Base-by-base conservation (phyloP, 2,113 vertebrate species). In the Syngnathus floridae region DNA sequence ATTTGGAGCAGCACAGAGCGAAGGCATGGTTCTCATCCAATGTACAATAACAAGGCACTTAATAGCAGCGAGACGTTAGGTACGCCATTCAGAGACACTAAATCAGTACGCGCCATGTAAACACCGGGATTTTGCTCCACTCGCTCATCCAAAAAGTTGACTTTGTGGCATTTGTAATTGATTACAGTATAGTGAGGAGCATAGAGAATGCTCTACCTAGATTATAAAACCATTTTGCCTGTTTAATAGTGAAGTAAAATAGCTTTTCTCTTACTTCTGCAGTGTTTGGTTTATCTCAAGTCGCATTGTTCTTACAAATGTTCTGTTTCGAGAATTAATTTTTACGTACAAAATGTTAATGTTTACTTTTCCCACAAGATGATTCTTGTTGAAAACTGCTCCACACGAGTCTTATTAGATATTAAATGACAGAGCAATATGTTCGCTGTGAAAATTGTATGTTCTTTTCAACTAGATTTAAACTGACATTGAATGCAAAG, bases 71-170 rank as follows among this genome's bases (percentile, higher is more conserved):
- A 70, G 69, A 77, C 60, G 21, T 31, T 38, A 62, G 78, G 62
- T 66, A 70, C 26, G 76, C 77, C 57, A 64, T 74, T 84, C 79
- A 65, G 64, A 69, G 72, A 73, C 73, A 84, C 68, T 86, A 83
- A 86, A 89, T 89, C 86, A 82, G 68, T 80, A 77, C 19, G 48
- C 40, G 62, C 69, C 72, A 77, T 62, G 67, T 84, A 89, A 88
- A 86, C 85, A 85, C 35, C 38, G 4, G 67, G 66, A 67, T 80
- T 71, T 78, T 75, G 71, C 58, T 2, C 58, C 65, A 64, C 69
- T 67, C 49, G 63, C 65, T 80, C 68, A 59, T 74, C 77, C 73
- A 69, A 70, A 76, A 64, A 58, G 65, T 64, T 54, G 62, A 76
- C 68, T 55, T 71, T 54, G 36, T 52, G 64, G 55, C 69, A 57